These are phyloP conservation scores for Falco rusticolus DNA, from an alignment of 2,797 vertebrate genomes.

Conservation along the genomic window DNA sequence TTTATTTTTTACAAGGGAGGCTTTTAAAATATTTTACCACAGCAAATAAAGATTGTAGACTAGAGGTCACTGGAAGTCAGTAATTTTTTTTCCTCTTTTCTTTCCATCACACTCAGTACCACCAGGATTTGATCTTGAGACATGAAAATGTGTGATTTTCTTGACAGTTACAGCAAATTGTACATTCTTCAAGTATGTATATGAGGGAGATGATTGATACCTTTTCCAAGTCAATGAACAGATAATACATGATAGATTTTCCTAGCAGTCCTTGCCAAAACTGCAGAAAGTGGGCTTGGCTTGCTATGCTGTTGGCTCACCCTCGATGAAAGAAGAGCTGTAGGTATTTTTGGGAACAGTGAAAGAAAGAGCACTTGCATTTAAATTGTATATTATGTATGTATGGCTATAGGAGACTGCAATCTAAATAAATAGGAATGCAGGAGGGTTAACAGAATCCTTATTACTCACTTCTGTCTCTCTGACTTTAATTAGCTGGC, in stretches of 20 bases:
- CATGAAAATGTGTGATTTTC: constrained; percentile 18
- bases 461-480: background rate
- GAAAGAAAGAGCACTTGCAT: constrained; percentile 32
- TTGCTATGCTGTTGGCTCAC: background rate
- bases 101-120: background rate
- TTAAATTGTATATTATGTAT: background rate
- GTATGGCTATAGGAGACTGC: constrained; percentile 29
- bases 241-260: constrained; percentile 15
- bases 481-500: background rate
- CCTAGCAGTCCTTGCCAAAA: background rate
- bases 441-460: background rate
- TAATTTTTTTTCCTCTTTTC: background rate
- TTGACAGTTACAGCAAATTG: constrained; percentile 13
- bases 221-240: constrained; percentile 37
- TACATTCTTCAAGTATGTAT: background rate
- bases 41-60: background rate
- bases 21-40: constrained; percentile 6
- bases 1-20: background rate
- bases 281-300: background rate
- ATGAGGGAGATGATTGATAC: constrained; percentile 6
- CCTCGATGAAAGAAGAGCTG: background rate
- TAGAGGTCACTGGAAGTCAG: background rate
- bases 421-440: constrained; percentile 8
- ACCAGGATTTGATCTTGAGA: background rate
- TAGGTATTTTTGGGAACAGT: constrained; percentile 1